phyloP scores from a whole-genome alignment of 1,140 invertebrate species.

The Tetragnatha versicolor region DNA sequence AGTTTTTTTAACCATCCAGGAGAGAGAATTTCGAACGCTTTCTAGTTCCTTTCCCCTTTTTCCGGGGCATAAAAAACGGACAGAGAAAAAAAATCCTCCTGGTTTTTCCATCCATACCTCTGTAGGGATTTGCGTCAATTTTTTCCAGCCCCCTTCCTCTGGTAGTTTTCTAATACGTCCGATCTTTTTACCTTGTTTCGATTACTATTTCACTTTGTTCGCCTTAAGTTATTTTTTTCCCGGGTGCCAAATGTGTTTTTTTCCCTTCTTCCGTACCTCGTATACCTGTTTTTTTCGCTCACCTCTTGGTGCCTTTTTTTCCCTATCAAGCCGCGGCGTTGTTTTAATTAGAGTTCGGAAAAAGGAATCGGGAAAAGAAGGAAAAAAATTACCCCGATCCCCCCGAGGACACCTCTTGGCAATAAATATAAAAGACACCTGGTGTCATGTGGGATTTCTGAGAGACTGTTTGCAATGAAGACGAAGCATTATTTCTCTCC shows the following conservation, averaged over 20 bases:
- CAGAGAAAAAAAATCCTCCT: too few relatives aligned
- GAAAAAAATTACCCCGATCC: slow-evolving; percentile 39
- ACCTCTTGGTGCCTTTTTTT: slow-evolving; percentile 9
- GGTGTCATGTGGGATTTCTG: slow-evolving; percentile 49
- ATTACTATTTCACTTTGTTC: slow-evolving; percentile 54
- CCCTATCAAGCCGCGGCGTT: slow-evolving; percentile 46
- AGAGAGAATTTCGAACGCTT: slow-evolving; percentile 45
- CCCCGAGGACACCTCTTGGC: slow-evolving; percentile 17
- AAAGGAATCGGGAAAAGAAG: slow-evolving; percentile 4
- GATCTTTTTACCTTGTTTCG: slow-evolving; percentile 52
- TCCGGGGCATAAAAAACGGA: too few relatives aligned
- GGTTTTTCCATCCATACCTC: slow-evolving; percentile 37
- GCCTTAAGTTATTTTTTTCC: slow-evolving; percentile 4
- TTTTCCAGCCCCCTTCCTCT: slow-evolving; percentile 1
- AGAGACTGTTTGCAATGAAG: slow-evolving; percentile 48
- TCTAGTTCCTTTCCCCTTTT: slow-evolving; percentile 27
- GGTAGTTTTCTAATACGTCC: slow-evolving; percentile 38
- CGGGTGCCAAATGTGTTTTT: slow-evolving; percentile 26
- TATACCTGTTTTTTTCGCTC: slow-evolving; percentile 28
- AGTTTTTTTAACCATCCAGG: slow-evolving; percentile 18
- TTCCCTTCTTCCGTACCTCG: slow-evolving; percentile 4
- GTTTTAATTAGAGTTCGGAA: slow-evolving; percentile 53
- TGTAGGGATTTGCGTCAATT: slow-evolving; percentile 47
- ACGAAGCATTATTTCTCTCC: slow-evolving; percentile 33
- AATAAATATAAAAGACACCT: slow-evolving; percentile 55